Evolutionary conservation across 1,140 invertebrate species (phyloP).

Genomic region (Artemia franciscana): DNA sequence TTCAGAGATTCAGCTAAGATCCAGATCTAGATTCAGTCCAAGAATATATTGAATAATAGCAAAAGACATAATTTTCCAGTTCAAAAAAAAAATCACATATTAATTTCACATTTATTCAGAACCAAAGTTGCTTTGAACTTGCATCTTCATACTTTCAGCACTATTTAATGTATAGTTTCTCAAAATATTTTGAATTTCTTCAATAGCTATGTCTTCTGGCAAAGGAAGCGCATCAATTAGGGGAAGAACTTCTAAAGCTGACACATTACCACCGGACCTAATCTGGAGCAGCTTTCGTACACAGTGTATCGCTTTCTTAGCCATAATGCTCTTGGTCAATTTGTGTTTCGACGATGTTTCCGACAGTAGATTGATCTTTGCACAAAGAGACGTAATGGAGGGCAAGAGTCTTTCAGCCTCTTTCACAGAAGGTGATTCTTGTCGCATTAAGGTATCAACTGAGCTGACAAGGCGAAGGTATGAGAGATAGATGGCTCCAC

Average conservation of each 20-base stretch:
- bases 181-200: background rate
- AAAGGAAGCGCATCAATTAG: background rate
- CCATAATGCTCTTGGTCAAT: background rate
- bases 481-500: background rate
- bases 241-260: background rate
- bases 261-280: background rate
- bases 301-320: background rate
- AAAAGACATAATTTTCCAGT: too few relatives aligned
- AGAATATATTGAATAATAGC: too few relatives aligned
- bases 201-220: background rate
- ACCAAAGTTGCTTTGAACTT: too few relatives aligned
- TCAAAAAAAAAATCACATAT: too few relatives aligned
- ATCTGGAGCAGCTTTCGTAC: background rate
- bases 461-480: background rate
- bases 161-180: background rate
- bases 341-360: background rate
- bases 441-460: background rate
- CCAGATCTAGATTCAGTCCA: too few relatives aligned
- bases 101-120: too few relatives aligned
- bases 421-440: background rate
- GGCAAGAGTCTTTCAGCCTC: background rate
- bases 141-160: too few relatives aligned
- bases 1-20: too few relatives aligned
- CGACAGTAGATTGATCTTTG: background rate
- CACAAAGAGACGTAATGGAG: background rate